These are phyloP conservation scores for Tretioscincus oriximinensis DNA, from an alignment of 2,113 vertebrate species.

Conservation along the genomic window DNA sequence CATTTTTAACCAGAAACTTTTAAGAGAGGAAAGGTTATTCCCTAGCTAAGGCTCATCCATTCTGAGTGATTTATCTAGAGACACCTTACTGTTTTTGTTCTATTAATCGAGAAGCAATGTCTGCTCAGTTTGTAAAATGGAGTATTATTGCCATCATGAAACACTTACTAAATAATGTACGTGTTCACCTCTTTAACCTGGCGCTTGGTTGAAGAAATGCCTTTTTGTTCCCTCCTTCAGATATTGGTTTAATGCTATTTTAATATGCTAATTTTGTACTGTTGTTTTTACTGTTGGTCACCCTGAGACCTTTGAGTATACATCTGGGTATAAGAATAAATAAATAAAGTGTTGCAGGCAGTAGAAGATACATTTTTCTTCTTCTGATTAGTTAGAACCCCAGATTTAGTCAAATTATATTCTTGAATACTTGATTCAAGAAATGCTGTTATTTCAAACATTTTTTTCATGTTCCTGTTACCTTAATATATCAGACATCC, in stretches of 20 bases:
- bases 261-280: no score
- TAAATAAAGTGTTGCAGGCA: neutral
- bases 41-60: neutral
- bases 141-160: neutral
- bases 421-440: conserved; percentile 52
- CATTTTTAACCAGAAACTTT: neutral
- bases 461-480: conserved; percentile 51
- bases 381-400: conserved; percentile 13
- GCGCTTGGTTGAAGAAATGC: no score
- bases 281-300: no score
- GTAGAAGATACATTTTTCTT: conserved; percentile 12
- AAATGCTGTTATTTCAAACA: conserved; percentile 60
- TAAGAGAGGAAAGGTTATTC: conserved; percentile 4
- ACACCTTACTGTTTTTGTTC: conserved; percentile 6
- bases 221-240: no score
- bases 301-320: no score
- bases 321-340: no score
- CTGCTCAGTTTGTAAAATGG: conserved; percentile 17
- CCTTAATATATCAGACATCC: conserved; percentile 56
- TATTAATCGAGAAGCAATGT: conserved; percentile 31
- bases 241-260: no score
- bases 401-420: conserved; percentile 27
- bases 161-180: neutral
- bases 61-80: conserved; percentile 22
- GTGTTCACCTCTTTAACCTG: no score